A percentile compares a stretch with the other conserved stretches of the same genome.
Conservation (phyloP, 2,797 vertebrate genomes). For the Sorex maritimensis region DNA sequence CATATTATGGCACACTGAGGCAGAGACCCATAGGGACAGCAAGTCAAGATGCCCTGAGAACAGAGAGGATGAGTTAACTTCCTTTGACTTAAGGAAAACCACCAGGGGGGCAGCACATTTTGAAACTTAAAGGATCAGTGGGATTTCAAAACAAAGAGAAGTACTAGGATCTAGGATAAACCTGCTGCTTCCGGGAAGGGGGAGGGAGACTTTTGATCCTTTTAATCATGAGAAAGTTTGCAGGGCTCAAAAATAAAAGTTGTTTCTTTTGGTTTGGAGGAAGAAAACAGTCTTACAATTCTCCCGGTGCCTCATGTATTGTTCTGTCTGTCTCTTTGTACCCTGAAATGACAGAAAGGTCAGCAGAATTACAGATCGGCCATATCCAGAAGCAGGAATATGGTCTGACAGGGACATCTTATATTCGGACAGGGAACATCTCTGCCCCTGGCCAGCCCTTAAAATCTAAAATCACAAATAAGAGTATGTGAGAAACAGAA, state of each 20-base stretch:
- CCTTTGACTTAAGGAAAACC: background rate
- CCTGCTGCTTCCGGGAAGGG: background rate
- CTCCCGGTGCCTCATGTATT: background rate
- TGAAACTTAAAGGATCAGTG: conserved; percentile 53
- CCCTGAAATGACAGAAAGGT: background rate
- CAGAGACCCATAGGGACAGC: background rate
- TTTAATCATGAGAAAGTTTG: background rate
- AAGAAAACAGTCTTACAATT: background rate
- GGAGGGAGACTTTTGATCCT: background rate
- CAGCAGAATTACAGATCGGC: background rate
- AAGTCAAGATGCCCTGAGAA: background rate
- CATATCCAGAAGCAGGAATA: background rate
- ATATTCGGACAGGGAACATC: background rate
- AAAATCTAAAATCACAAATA: background rate
- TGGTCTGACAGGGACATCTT: background rate
- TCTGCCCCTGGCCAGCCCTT: background rate
- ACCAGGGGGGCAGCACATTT: background rate
- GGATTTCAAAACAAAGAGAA: conserved; percentile 41
- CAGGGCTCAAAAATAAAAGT: conserved; percentile 51
- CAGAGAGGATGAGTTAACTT: background rate
- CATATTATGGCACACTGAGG: background rate
- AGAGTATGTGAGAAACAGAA: background rate
- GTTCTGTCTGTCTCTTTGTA: background rate
- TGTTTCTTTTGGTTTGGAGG: background rate
- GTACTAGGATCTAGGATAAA: conserved; percentile 47